These are phyloP conservation scores for Syrrhaptes paradoxus DNA, from an alignment of 2,113 vertebrate genomes.

Conservation along the genomic window DNA sequence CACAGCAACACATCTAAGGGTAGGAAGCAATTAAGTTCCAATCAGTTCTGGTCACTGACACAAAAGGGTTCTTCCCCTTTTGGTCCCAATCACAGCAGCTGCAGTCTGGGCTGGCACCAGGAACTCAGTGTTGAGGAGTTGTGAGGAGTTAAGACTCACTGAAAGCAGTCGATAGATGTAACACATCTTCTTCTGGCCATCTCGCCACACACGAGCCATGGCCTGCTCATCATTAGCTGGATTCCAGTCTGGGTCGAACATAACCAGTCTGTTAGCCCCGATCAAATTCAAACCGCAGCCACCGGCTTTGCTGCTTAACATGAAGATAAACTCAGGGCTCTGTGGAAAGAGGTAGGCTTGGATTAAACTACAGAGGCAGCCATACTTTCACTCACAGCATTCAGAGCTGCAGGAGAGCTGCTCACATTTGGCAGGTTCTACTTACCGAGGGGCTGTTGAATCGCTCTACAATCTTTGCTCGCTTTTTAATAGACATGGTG, in stretches of 20 bases:
- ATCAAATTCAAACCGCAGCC: constrained; percentile 97
- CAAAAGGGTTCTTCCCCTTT: not conserved
- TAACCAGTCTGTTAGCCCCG: constrained; percentile 93
- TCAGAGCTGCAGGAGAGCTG: not conserved
- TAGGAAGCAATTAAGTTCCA: not conserved
- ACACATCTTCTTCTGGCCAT: constrained; percentile 96
- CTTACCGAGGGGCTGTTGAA: constrained; percentile 91
- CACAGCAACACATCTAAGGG: not conserved
- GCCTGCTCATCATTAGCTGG: constrained; percentile 98
- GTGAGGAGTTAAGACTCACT: constrained; percentile 70
- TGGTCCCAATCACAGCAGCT: not conserved
- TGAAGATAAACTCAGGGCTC: constrained; percentile 97
- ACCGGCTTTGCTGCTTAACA: constrained; percentile 98
- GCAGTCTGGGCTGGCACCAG: not conserved
- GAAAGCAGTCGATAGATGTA: constrained; percentile 95
- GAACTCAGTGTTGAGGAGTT: not conserved
- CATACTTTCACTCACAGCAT: not conserved
- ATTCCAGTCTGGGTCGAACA: constrained; percentile 99
- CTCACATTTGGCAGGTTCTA: not conserved
- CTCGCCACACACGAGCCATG: constrained; percentile 96
- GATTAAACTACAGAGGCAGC: not conserved
- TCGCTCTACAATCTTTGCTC: constrained; percentile 92
- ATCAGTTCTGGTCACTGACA: not conserved
- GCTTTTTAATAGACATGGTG: constrained; percentile 98
- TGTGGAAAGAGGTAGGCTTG: constrained; percentile 50